Conservation (phyloP, 2,113 vertebrate genomes). For the Ailuropoda melanoleuca region DNA sequence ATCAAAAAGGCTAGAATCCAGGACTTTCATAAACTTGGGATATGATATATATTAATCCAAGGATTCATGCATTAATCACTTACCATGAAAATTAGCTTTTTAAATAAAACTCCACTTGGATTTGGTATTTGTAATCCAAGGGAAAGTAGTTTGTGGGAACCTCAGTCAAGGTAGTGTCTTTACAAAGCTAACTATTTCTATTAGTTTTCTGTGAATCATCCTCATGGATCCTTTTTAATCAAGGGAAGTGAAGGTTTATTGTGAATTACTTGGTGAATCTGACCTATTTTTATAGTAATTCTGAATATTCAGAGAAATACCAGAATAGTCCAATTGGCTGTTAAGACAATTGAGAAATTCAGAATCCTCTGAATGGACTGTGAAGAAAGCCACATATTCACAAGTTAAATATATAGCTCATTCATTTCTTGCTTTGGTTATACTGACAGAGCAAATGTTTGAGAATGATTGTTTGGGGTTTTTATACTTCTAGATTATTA, state of each 20-base stretch:
- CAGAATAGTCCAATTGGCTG: neutral
- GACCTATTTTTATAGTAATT: neutral
- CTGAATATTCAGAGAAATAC: neutral
- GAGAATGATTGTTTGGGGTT: neutral
- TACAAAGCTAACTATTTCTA: neutral
- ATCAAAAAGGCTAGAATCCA: neutral
- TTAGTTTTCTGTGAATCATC: neutral
- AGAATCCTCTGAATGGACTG: neutral
- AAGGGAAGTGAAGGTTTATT: neutral
- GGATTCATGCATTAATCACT: neutral
- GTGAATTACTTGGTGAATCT: neutral
- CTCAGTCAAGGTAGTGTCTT: neutral
- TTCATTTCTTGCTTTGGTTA: conserved; percentile 31
- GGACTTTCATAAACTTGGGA: neutral
- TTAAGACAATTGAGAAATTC: neutral
- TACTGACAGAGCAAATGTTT: neutral
- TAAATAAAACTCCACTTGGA: neutral
- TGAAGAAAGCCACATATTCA: neutral
- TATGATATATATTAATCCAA: neutral
- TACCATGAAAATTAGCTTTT: neutral
- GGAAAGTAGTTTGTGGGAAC: neutral
- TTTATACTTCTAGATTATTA: neutral
- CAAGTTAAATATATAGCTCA: neutral
- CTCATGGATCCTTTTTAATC: neutral
- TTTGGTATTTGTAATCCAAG: conserved; percentile 1